Evolutionary conservation across 2,113 vertebrate species (phyloP).

Genomic region (Calonectris borealis): DNA sequence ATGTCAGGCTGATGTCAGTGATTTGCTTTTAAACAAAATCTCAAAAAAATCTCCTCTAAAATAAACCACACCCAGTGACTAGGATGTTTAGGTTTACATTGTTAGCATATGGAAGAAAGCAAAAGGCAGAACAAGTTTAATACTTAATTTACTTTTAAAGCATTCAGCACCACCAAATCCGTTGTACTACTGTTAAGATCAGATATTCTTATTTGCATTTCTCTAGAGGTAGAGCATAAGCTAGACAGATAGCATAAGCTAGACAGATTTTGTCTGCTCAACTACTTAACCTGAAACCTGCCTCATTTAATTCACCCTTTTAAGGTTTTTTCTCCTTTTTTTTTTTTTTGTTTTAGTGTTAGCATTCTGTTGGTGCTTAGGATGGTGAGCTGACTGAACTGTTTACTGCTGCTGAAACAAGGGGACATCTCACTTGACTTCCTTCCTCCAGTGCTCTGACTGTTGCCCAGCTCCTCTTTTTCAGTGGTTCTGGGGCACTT

Average conservation of each 20-base stretch:
- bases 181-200: background rate
- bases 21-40: background rate
- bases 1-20: background rate
- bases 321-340: too few species aligned
- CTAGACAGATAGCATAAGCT: background rate
- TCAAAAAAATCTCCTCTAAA: background rate
- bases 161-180: background rate
- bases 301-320: background rate
- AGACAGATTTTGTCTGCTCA: background rate
- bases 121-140: background rate
- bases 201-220: background rate
- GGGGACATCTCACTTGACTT: background rate
- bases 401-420: background rate
- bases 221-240: background rate
- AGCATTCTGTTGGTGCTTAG: background rate
- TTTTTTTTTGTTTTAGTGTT: background rate
- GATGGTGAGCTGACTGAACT: background rate
- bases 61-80: background rate
- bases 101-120: background rate
- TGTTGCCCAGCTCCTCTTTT: background rate
- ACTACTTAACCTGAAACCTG: background rate
- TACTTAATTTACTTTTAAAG: background rate
- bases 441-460: background rate
- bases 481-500: background rate
- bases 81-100: background rate